These are phyloP conservation scores for Agrochola lychnidis DNA, from an alignment of 2,888 invertebrate species.

Conservation along the genomic window DNA sequence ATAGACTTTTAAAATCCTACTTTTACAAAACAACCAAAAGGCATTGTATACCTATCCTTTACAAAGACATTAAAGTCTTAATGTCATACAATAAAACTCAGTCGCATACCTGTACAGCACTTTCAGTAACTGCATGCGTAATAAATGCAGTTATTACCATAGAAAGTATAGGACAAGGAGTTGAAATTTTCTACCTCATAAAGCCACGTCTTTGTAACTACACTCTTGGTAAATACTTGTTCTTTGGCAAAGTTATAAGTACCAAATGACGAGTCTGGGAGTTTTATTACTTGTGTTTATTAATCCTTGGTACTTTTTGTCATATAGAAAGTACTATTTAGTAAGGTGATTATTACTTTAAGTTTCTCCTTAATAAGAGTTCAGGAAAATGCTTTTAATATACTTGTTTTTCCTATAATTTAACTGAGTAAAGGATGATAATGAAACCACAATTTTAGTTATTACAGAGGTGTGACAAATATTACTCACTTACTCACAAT, in stretches of 20 bases:
- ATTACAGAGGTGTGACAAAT: background rate
- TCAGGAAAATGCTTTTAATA: background rate
- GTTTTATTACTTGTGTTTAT: constrained; percentile 44
- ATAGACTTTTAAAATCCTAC: constrained; percentile 11
- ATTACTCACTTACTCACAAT: constrained; percentile 2
- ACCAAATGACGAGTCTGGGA: constrained; percentile 47
- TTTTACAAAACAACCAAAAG: constrained; percentile 27
- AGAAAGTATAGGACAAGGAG: constrained; percentile 76
- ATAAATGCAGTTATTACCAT: constrained; percentile 83
- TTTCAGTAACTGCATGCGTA: constrained; percentile 75
- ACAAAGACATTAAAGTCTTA: constrained; percentile 56
- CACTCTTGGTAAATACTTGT: constrained; percentile 65
- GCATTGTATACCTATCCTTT: constrained; percentile 29
- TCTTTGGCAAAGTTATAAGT: constrained; percentile 57
- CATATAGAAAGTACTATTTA: background rate
- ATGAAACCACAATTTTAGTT: constrained; percentile 14
- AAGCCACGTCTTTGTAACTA: constrained; percentile 78
- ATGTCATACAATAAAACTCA: constrained; percentile 55
- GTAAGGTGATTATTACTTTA: background rate
- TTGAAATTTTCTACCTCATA: constrained; percentile 81
- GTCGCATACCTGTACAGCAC: constrained; percentile 51
- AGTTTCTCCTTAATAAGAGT: background rate
- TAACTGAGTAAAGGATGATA: constrained; percentile 1
- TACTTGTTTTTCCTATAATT: constrained; percentile 19
- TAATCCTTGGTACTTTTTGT: constrained; percentile 35